A percentile compares a stretch with the other conserved stretches of the same genome.
phyloP scores from a whole-genome alignment of 2,113 vertebrate genomes.

The Lepisosteus oculatus region DNA sequence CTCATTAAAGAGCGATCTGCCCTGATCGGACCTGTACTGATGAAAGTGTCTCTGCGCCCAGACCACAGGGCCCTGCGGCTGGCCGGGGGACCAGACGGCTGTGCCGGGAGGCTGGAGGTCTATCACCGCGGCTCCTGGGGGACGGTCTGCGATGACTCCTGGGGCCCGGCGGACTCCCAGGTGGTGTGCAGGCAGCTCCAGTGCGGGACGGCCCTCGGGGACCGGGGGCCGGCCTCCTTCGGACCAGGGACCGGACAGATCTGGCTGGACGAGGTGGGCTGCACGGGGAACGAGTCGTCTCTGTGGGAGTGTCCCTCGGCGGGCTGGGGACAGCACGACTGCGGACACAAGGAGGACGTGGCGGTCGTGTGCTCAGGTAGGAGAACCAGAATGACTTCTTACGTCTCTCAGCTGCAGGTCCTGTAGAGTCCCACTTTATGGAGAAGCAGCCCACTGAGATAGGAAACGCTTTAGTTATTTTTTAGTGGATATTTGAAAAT shows the following conservation, averaged over 20 bases:
- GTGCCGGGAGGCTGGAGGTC: constrained; percentile 27
- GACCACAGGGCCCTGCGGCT: too few species aligned
- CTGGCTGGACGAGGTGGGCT: constrained; percentile 38
- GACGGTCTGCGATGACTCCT: neutral
- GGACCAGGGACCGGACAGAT: constrained; percentile 26
- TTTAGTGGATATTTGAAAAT: too few species aligned
- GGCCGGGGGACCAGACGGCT: too few species aligned
- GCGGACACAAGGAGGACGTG: constrained; percentile 32
- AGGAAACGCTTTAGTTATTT: too few species aligned
- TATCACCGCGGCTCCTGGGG: constrained; percentile 26
- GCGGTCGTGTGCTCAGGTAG: constrained; percentile 6
- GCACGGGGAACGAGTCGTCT: constrained; percentile 25
- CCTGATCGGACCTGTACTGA: too few species aligned
- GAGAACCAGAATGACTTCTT: too few species aligned
- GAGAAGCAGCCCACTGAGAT: too few species aligned
- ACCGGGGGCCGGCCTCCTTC: constrained; percentile 20
- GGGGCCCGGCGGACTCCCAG: constrained; percentile 24
- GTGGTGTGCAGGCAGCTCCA: constrained; percentile 43
- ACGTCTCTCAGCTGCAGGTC: too few species aligned
- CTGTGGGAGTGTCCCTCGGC: constrained; percentile 26
- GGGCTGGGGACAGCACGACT: constrained; percentile 26
- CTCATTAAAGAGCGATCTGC: too few species aligned
- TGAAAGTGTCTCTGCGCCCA: too few species aligned
- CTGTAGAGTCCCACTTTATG: too few species aligned
- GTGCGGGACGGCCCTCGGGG: constrained; percentile 26